Conservation (phyloP, 2,888 invertebrate genomes). For the Ophioninae sp. region DNA sequence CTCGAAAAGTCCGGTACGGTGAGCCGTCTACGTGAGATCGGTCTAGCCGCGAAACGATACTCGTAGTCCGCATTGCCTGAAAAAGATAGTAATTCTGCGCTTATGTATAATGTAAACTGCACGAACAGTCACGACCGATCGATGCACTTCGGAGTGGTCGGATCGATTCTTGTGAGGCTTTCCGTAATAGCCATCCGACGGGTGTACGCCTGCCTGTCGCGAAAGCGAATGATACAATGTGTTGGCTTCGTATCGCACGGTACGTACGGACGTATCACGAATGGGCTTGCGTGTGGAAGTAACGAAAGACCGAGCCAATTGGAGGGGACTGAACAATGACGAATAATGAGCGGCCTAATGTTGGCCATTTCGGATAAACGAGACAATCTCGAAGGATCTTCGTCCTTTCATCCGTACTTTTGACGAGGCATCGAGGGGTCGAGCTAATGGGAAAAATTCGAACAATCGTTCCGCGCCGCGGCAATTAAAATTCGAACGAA, state of each 20-base stretch:
- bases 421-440: not conserved
- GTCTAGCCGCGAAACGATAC: not conserved
- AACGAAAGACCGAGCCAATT: not conserved
- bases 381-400: not conserved
- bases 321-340: not conserved
- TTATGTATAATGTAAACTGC: conserved; percentile 54
- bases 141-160: conserved; percentile 43
- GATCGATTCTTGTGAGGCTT: conserved; percentile 51
- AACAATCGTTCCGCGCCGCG: too few species aligned
- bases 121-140: conserved; percentile 46
- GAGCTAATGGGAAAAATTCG: too few species aligned
- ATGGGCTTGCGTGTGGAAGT: not conserved
- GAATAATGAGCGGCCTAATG: not conserved
- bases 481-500: too few species aligned
- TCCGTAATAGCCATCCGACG: conserved; percentile 26
- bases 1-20: not conserved
- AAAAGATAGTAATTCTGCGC: conserved; percentile 50
- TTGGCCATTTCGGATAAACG: not conserved
- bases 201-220: not conserved
- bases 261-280: too few species aligned
- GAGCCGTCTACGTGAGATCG: not conserved
- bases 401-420: not conserved
- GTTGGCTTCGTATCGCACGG: conserved; percentile 4
- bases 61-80: conserved; percentile 9
- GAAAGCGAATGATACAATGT: conserved; percentile 50